phyloP scores from a whole-genome alignment of 2,888 invertebrate species.

The Archips xylosteana region DNA sequence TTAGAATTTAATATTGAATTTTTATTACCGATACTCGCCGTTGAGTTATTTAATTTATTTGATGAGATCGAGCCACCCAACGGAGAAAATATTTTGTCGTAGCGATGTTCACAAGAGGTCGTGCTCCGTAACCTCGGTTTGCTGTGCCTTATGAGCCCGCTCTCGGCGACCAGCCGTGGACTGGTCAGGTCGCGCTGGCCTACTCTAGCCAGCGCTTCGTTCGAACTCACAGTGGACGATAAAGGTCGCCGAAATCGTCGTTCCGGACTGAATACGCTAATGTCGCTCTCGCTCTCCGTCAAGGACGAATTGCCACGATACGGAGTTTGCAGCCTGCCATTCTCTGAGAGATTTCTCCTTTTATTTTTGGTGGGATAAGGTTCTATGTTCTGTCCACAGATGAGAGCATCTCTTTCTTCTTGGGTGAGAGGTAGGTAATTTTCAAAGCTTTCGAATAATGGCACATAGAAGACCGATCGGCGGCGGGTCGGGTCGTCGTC shows the following conservation, averaged over 20 bases:
- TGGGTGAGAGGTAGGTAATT: slow-evolving; percentile 84
- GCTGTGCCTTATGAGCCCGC: slow-evolving; percentile 62
- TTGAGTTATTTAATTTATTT: slow-evolving; percentile 73
- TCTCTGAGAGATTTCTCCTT: slow-evolving; percentile 67
- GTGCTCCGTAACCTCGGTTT: slow-evolving; percentile 76
- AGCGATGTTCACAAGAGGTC: slow-evolving; percentile 78
- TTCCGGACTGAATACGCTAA: slow-evolving; percentile 74
- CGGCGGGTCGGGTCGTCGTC: slow-evolving; percentile 76
- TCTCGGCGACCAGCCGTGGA: slow-evolving; percentile 74
- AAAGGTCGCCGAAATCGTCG: slow-evolving; percentile 73
- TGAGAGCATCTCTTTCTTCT: slow-evolving; percentile 78
- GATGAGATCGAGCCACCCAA: slow-evolving; percentile 73
- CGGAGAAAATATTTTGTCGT: slow-evolving; percentile 79
- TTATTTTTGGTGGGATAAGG: slow-evolving; percentile 61
- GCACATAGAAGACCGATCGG: slow-evolving; percentile 91
- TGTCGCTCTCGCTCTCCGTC: slow-evolving; percentile 80
- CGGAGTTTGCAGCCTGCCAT: slow-evolving; percentile 63
- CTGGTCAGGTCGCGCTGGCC: slow-evolving; percentile 74
- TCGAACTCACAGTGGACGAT: slow-evolving; percentile 77
- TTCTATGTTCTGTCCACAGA: slow-evolving; percentile 68
- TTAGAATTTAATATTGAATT: slow-evolving; percentile 76
- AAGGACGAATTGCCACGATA: slow-evolving; percentile 72
- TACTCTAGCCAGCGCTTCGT: slow-evolving; percentile 73
- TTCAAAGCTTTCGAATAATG: slow-evolving; percentile 87
- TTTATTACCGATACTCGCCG: slow-evolving; percentile 69